Conservation (phyloP, 1,140 invertebrate genomes). For the Mamestra configurata region DNA sequence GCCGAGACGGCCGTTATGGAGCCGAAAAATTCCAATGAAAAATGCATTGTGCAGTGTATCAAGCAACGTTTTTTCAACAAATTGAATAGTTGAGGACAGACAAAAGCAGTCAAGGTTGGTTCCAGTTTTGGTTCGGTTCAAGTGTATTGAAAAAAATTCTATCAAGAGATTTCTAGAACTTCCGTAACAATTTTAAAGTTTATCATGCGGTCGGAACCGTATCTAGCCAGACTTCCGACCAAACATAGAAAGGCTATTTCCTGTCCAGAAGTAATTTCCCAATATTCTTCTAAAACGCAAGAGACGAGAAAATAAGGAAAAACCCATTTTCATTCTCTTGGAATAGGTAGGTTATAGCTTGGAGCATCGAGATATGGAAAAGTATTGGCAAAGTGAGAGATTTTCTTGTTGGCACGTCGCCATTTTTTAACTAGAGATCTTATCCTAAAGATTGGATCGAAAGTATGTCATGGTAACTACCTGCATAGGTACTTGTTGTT, state of each 20-base stretch:
- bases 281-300: background rate
- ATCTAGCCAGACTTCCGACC: background rate
- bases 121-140: too few species aligned
- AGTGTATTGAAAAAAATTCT: too few species aligned
- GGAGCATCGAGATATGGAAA: background rate
- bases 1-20: too few species aligned
- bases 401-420: slow-evolving; percentile 13
- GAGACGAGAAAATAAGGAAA: background rate
- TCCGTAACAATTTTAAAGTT: too few species aligned
- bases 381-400: slow-evolving; percentile 23
- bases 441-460: background rate
- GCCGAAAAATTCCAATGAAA: too few species aligned
- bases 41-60: too few species aligned
- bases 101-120: too few species aligned
- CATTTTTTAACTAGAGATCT: slow-evolving; percentile 24
- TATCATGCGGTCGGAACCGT: background rate
- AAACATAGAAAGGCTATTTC: background rate
- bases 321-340: background rate
- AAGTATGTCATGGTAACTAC: background rate
- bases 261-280: too few species aligned
- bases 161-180: too few species aligned
- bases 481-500: background rate
- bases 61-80: too few species aligned
- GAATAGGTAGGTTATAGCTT: background rate
- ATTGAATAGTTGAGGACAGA: too few species aligned